Evolutionary conservation across 2,888 invertebrate genomes (phyloP).

Genomic region (Quadroppia sp.): DNA sequence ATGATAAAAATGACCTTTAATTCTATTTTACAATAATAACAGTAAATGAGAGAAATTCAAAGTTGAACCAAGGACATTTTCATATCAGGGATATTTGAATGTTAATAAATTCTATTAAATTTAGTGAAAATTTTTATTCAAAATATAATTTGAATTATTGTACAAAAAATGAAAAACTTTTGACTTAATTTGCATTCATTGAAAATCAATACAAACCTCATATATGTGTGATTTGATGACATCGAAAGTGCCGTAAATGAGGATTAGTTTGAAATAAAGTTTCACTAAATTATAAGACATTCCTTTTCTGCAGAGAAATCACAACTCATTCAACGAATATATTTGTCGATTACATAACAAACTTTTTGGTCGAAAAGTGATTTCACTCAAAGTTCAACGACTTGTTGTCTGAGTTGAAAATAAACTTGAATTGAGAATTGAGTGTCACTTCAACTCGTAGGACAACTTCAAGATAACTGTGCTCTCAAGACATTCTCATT

Average conservation of each 20-base stretch:
- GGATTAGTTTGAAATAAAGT: neutral
- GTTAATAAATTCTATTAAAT: too few relatives aligned
- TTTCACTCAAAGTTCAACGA: conserved; percentile 24
- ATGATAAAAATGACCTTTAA: too few relatives aligned
- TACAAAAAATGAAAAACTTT: neutral
- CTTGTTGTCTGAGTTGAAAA: conserved; percentile 15
- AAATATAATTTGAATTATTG: neutral
- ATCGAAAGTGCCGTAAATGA: neutral
- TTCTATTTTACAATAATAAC: too few relatives aligned
- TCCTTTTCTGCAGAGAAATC: neutral
- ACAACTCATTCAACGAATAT: neutral
- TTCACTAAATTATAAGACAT: neutral
- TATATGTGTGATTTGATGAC: neutral
- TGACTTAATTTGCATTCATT: neutral
- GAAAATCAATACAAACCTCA: conserved; percentile 6
- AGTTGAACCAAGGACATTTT: too few relatives aligned
- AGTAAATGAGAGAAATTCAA: too few relatives aligned
- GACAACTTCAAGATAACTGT: neutral
- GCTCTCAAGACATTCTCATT: too few relatives aligned
- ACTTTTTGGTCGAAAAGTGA: neutral
- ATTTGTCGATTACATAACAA: neutral
- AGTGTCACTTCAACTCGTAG: neutral
- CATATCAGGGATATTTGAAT: too few relatives aligned
- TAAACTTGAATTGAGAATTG: conserved; percentile 15
- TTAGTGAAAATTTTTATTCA: neutral